Conservation (phyloP, 2,888 invertebrate species). For the Amphipoea lucens region DNA sequence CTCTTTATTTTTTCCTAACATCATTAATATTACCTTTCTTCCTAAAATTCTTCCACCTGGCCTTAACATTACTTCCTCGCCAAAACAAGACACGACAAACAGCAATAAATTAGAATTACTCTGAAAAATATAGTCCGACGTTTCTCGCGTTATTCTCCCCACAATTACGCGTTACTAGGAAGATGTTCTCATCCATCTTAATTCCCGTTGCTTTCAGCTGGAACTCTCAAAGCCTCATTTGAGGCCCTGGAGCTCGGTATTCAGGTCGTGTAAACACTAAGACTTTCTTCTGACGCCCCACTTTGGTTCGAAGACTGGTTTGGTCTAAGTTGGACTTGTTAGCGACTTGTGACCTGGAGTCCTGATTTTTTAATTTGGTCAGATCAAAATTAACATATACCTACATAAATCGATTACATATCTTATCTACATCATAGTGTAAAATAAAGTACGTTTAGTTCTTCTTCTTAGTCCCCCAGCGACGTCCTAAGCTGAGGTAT, state of each 20-base stretch:
- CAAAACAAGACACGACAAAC: conserved; percentile 40
- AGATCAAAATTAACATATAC: neutral
- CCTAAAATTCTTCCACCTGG: conserved; percentile 10
- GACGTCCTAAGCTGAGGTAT: too few species aligned
- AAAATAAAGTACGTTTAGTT: neutral
- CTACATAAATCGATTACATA: neutral
- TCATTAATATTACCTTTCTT: neutral
- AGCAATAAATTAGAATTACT: conserved; percentile 51
- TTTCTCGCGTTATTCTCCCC: conserved; percentile 15
- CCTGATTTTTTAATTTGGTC: neutral
- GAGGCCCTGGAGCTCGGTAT: conserved; percentile 71
- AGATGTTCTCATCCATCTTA: conserved; percentile 57
- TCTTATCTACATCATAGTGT: neutral
- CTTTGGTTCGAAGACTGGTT: conserved; percentile 52
- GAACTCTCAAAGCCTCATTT: conserved; percentile 59
- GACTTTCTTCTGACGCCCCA: conserved; percentile 66
- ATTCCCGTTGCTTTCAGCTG: conserved; percentile 49
- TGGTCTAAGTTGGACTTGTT: conserved; percentile 28
- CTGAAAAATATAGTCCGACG: conserved; percentile 21
- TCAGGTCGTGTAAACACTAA: conserved; percentile 74
- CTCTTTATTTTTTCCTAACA: neutral
- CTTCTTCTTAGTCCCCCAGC: neutral
- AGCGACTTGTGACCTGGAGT: neutral
- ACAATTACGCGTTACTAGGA: conserved; percentile 26
- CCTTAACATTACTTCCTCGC: conserved; percentile 5